These are phyloP conservation scores for Parus major DNA, from an alignment of 2,113 vertebrate species.

Conservation along the genomic window DNA sequence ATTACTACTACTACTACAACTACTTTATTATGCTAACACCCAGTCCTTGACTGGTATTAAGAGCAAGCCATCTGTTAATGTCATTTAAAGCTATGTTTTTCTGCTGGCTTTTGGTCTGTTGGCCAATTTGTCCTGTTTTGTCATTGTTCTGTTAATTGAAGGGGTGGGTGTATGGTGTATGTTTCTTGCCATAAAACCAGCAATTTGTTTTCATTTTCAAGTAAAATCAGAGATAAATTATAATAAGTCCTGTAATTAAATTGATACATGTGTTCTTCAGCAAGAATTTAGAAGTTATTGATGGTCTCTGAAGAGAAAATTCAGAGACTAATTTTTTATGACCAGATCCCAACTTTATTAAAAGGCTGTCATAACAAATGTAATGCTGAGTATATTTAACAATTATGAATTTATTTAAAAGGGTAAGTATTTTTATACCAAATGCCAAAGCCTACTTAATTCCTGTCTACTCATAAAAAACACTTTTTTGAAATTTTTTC, in stretches of 20 bases:
- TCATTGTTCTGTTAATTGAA: neutral
- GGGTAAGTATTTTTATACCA: neutral
- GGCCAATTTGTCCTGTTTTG: neutral
- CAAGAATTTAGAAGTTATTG: neutral
- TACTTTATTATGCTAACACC: neutral
- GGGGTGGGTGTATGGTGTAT: neutral
- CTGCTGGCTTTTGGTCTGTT: accelerated
- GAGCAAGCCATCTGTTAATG: neutral
- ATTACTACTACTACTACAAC: too few species aligned
- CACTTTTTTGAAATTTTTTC: neutral
- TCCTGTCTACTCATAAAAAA: neutral
- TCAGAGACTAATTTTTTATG: neutral
- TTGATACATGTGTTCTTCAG: neutral
- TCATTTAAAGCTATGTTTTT: neutral
- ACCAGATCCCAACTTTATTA: neutral
- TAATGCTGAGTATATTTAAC: neutral
- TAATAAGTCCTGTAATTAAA: neutral
- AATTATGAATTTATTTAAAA: neutral
- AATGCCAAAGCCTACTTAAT: neutral
- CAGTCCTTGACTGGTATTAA: neutral
- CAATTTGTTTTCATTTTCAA: neutral
- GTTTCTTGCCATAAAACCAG: neutral
- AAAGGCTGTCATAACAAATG: neutral
- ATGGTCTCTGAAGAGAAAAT: neutral
- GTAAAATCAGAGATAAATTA: neutral